phyloP scores from a whole-genome alignment of 1,140 invertebrate species.

The Sogatella furcifera region DNA sequence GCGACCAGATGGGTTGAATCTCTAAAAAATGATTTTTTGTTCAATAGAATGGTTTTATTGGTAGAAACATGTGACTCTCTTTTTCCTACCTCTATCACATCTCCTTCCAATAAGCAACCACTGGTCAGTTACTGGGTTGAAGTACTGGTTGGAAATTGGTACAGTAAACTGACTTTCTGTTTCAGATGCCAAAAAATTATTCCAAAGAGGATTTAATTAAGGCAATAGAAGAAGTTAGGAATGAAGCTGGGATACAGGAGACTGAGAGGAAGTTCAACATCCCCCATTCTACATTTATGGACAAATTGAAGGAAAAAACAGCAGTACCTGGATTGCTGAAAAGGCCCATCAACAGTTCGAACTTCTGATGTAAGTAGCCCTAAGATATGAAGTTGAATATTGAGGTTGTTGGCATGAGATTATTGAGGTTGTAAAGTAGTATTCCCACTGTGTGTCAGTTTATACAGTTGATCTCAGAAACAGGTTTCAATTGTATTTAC shows the following conservation, averaged over 20 bases:
- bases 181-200: slow-evolving; percentile 1
- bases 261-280: neutral
- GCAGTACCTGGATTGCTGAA: neutral
- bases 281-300: neutral
- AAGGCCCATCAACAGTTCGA: neutral
- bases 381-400: too few relatives aligned
- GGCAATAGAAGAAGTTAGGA: neutral
- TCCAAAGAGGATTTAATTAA: neutral
- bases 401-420: too few relatives aligned
- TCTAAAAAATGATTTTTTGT: neutral
- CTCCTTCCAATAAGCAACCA: neutral
- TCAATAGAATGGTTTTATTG: neutral
- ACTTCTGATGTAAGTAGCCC: neutral
- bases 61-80: neutral
- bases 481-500: too few relatives aligned
- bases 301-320: neutral
- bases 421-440: too few relatives aligned
- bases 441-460: too few relatives aligned
- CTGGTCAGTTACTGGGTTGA: neutral
- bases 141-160: neutral
- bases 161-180: neutral
- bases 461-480: too few relatives aligned
- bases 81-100: neutral
- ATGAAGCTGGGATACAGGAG: neutral
- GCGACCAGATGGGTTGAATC: neutral